Evolutionary conservation across 2,113 vertebrate species (phyloP).

Genomic region (Lutjanus erythropterus): DNA sequence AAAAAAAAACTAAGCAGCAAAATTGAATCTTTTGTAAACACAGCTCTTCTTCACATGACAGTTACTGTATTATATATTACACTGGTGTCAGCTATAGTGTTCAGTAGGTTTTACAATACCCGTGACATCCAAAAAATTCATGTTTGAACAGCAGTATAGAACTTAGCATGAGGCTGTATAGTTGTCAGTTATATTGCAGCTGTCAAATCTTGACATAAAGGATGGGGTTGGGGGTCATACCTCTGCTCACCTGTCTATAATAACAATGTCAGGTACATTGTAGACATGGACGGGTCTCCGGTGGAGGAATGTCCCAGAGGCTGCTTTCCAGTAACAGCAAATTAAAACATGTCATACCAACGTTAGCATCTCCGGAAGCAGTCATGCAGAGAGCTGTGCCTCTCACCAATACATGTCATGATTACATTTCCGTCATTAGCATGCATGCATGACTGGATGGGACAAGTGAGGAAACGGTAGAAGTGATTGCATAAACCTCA

Average conservation of each 20-base stretch:
- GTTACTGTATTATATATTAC: background rate
- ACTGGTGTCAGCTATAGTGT: background rate
- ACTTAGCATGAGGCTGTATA: background rate
- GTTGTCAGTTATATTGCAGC: conserved; percentile 11
- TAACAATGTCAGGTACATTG: conserved; percentile 64
- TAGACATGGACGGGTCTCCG: conserved; percentile 42
- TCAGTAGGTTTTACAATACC: background rate
- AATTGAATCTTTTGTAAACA: background rate
- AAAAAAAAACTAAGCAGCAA: background rate
- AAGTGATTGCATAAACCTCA: background rate
- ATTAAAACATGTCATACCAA: conserved; percentile 71
- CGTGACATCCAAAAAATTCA: background rate
- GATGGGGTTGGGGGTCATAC: background rate
- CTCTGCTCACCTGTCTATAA: conserved; percentile 64
- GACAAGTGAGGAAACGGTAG: conserved; percentile 1
- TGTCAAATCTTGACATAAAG: conserved; percentile 36
- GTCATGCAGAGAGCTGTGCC: conserved; percentile 53
- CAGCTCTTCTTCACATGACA: background rate
- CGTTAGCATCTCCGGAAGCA: conserved; percentile 48
- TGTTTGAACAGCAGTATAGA: background rate
- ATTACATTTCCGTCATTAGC: conserved; percentile 27
- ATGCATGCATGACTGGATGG: conserved; percentile 37
- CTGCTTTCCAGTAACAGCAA: conserved; percentile 45
- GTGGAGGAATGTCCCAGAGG: conserved; percentile 47
- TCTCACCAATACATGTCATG: conserved; percentile 35